A percentile compares a stretch with the other conserved stretches of the same genome.
Evolutionary conservation across 2,888 invertebrate species (phyloP).

Genomic region (Acanthacorydalis orientalis): DNA sequence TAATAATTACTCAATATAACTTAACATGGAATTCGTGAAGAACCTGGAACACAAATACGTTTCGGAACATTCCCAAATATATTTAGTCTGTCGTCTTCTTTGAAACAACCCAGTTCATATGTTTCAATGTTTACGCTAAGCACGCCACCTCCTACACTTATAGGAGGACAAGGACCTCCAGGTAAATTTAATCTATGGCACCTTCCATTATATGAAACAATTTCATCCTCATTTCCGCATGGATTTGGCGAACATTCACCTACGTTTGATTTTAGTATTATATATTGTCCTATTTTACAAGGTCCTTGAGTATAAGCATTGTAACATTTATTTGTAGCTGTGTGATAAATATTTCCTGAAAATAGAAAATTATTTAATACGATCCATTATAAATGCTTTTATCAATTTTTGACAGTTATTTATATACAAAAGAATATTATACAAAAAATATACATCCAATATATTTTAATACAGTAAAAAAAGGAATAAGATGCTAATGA

Average conservation of each 20-base stretch:
- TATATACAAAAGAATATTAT: too few species aligned
- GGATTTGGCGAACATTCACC: constrained; percentile 45
- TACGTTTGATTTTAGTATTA: constrained; percentile 33
- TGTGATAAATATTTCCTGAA: constrained; percentile 41
- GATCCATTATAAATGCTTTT: too few species aligned
- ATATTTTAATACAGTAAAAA: too few species aligned
- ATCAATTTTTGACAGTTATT: too few species aligned
- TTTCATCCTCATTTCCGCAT: constrained; percentile 32
- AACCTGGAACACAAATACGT: too few species aligned
- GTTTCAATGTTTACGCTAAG: constrained; percentile 44
- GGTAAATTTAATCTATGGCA: constrained; percentile 29
- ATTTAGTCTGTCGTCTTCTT: too few species aligned
- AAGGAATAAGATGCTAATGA: too few species aligned
- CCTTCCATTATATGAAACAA: constrained; percentile 26
- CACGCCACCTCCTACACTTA: constrained; percentile 25
- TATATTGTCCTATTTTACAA: constrained; percentile 34
- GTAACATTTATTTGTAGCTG: constrained; percentile 40
- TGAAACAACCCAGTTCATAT: constrained; percentile 37
- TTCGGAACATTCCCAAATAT: too few species aligned
- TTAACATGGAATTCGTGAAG: too few species aligned
- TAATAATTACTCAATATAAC: too few species aligned
- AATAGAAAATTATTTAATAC: constrained; percentile 8
- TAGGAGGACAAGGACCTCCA: constrained; percentile 28
- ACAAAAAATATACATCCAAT: too few species aligned
- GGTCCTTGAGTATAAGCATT: constrained; percentile 47